Conservation (phyloP, 1,140 invertebrate genomes). For the Drosophila serrata region DNA sequence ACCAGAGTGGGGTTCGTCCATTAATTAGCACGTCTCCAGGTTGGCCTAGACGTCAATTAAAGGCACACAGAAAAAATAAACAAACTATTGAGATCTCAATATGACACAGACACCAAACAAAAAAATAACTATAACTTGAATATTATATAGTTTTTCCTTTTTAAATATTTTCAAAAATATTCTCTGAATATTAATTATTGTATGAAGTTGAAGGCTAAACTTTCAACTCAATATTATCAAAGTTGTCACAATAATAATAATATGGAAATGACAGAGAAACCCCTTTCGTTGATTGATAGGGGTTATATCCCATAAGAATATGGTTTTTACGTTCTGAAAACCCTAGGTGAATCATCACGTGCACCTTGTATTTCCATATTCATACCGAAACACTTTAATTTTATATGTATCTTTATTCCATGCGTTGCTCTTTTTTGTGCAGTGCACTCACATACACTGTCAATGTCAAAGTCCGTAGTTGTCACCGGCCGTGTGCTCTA, state of each 20-base stretch:
- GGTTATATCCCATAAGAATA: background rate
- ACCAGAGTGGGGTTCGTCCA: constrained; percentile 6
- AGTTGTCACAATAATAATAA: background rate
- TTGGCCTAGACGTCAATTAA: constrained; percentile 44
- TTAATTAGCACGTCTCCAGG: constrained; percentile 40
- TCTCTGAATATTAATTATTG: background rate
- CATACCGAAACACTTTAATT: background rate
- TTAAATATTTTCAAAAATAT: background rate
- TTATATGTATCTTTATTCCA: too few relatives aligned
- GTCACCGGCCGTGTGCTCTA: constrained; percentile 2
- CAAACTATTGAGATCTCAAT: background rate
- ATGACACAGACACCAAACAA: background rate
- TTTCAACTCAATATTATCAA: background rate
- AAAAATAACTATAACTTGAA: background rate
- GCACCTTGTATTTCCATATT: constrained; percentile 3
- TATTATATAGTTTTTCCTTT: background rate
- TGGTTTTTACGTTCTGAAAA: background rate
- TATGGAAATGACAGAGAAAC: background rate
- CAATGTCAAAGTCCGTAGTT: constrained; percentile 42
- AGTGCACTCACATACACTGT: constrained; percentile 9
- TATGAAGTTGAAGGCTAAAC: background rate
- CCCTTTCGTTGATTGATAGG: constrained; percentile 2
- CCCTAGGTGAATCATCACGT: background rate
- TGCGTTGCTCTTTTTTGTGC: too few relatives aligned
- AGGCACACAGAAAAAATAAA: constrained; percentile 3